These are phyloP conservation scores for Sciurus niger DNA, from an alignment of 2,113 vertebrate genomes.

Conservation along the genomic window DNA sequence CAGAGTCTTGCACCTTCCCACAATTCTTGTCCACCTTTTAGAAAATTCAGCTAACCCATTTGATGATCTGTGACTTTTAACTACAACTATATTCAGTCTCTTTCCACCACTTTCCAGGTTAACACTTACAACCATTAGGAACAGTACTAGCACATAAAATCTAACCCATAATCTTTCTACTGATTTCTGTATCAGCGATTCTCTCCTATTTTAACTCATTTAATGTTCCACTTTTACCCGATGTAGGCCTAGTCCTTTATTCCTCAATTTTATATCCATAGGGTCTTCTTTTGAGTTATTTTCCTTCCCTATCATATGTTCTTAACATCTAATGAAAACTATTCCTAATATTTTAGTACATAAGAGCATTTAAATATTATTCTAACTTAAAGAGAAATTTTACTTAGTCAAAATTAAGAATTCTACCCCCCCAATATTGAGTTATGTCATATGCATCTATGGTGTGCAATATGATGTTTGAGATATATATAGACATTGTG, in stretches of 20 bases:
- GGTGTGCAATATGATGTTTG: neutral
- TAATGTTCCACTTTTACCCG: neutral
- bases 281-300: neutral
- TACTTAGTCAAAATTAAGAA: neutral
- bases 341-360: neutral
- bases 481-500: neutral
- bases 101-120: neutral
- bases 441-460: neutral
- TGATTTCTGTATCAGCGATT: neutral
- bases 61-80: neutral
- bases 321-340: neutral
- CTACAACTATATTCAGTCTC: neutral
- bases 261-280: neutral
- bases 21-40: neutral
- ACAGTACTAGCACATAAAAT: neutral
- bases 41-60: neutral
- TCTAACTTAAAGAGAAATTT: conserved; percentile 49
- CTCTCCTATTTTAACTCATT: neutral
- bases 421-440: neutral
- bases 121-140: neutral
- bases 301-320: neutral
- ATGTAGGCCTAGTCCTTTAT: neutral
- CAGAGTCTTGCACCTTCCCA: neutral
- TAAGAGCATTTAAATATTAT: neutral
- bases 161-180: neutral